These are phyloP conservation scores for Phalanger gymnotis DNA, from an alignment of 2,797 vertebrate species.

Conservation along the genomic window DNA sequence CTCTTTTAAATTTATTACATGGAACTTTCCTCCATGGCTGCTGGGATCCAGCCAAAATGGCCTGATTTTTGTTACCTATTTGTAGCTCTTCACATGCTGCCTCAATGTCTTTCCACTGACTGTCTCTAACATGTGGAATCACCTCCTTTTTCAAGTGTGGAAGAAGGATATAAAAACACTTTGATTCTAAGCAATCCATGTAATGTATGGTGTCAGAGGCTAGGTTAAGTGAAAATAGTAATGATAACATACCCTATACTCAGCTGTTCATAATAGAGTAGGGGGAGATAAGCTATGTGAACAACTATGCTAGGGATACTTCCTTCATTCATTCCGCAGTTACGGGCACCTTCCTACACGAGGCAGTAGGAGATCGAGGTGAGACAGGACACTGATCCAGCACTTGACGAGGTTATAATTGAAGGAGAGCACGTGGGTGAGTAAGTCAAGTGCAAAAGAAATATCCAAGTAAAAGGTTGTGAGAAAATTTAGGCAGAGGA, in stretches of 20 bases:
- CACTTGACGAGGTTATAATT: not conserved
- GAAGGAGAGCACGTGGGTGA: not conserved
- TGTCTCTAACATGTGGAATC: not conserved
- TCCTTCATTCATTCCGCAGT: not conserved
- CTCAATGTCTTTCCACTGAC: not conserved
- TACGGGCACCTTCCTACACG: not conserved
- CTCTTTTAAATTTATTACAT: not conserved
- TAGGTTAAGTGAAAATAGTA: not conserved
- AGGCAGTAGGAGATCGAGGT: not conserved
- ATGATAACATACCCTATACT: not conserved
- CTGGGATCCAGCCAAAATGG: not conserved
- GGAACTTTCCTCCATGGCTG: not conserved
- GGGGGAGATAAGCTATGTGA: not conserved
- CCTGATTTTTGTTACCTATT: not conserved
- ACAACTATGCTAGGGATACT: not conserved
- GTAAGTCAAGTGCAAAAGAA: not conserved
- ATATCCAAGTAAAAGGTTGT: not conserved
- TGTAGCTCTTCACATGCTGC: not conserved
- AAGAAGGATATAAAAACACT: not conserved
- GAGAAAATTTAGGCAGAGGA: not conserved
- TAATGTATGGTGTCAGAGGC: not conserved
- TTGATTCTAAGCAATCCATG: not conserved
- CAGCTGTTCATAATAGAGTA: not conserved
- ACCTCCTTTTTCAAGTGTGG: not conserved
- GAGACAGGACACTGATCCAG: not conserved